Base-by-base conservation (phyloP, 2,797 vertebrate genomes). In the Echiichthys vipera region DNA sequence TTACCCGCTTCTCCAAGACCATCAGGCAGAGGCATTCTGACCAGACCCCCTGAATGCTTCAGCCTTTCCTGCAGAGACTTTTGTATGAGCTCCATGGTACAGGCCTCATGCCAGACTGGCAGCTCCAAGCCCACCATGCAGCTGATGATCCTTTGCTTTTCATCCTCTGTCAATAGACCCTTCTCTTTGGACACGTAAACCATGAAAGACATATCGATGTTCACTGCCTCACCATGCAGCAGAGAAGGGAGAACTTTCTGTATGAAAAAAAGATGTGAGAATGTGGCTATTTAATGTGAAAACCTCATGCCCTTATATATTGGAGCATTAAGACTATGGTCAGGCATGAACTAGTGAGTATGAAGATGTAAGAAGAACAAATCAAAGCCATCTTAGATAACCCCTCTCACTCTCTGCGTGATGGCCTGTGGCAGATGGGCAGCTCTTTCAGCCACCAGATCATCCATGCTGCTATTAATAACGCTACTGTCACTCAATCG, bases 201-300 rank as follows among this genome's bases (percentile, higher is more conserved):
- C 95, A 96, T 96, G 88, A 95, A 96, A 0, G 93, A 92, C 95
- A 96, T 96, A 70, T 96, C 95, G 0, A 96, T 65, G 69, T 95
- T 96, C 39, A 96, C 96, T 0, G 95, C 95, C 27, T 96, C 95
- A 0, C 95, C 95, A 0, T 96, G 95, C 84, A 96, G 92, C 77
- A 96, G 86, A 0, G 91, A 89, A 0, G 95, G 96, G 22, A 96
- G 73, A 53, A 96, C 94, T 78, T 92, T 91, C 96, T 96, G 89
- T 0, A 71, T 10, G 9, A 27, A 3, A 13, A n/a, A 63, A 15
- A 68, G 1, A 42, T 49, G 15, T 42, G 2, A 66, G 36, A 25
- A 20, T 3, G 1, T 40, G 18, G 10, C 9, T 32, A 10, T 36
- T 40, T 62, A 12, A 30, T n/a, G 7, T 64, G 10, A 40, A 63